Evolutionary conservation across 2,888 invertebrate species (phyloP), one percentile per base, ranked within the genome.

Genomic region (Epistrophe eligans): DNA sequence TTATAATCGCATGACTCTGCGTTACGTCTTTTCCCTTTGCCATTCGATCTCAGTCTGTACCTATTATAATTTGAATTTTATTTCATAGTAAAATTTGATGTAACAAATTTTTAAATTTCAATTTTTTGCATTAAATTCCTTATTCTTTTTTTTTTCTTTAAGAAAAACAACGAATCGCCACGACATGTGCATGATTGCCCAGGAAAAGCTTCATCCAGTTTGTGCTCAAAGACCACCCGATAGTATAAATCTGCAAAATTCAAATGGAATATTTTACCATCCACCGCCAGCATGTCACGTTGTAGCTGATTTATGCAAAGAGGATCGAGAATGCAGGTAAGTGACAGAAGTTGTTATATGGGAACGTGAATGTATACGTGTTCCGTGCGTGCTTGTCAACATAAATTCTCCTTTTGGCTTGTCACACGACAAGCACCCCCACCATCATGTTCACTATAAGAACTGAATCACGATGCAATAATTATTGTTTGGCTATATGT

Each of bases 161-260:
- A 98, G 97, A 93, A 97, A 97, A 95, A 96, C 97, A 45, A 96
- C 96, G 91, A 96, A 96, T 93, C 96, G 96, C 90, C 96, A 97
- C 91, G 97, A 97, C 92, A 96, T 96, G 88, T 98, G 98, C 94
- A 95, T 97, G 94, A 95, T 96, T 90, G 97, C 98, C 87, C 97
- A 98, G 93, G 97, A 98, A 93, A 96, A 97, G 91, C 95, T 98
- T 88, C 98, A 98, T 93, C 98, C 98, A 11, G 95, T 96, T 60
- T 98, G 98, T 92, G 98, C 98, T 70, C 97, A 97, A 93, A 95
- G 97, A 79, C 95, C 96, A 81, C 95, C 96, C 64, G 94, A 95
- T 81, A 94, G 94, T 71, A 91, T 91, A 90, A 93, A 92, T 91
- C 92, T 92, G 88, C 93, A 93, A 84, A 94, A 93, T 90, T 93